A percentile compares a stretch with the other conserved stretches of the same genome.
Conservation (phyloP, 2,113 vertebrate genomes). For the Capreolus pygargus region DNA sequence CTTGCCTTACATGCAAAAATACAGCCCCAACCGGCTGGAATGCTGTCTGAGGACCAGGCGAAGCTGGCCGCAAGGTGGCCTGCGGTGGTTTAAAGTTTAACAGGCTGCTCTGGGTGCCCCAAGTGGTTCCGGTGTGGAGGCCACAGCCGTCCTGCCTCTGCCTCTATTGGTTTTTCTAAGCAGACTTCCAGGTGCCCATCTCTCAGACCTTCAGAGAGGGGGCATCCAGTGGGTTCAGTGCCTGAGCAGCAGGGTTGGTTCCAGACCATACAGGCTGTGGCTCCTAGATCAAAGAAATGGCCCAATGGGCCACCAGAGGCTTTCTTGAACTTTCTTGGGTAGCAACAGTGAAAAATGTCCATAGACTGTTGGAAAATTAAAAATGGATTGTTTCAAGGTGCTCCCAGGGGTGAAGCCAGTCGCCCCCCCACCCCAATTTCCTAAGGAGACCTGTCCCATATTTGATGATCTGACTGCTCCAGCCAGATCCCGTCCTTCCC, state of each 20-base stretch:
- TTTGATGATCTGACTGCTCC: not conserved
- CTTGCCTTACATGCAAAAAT: not conserved
- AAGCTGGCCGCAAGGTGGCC: not conserved
- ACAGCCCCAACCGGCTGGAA: not conserved
- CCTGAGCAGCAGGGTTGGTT: not conserved
- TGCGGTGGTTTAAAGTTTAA: not conserved
- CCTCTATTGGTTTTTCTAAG: not conserved
- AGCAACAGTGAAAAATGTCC: not conserved
- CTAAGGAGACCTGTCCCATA: not conserved
- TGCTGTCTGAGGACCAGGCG: not conserved
- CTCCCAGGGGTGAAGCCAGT: not conserved
- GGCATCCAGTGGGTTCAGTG: not conserved
- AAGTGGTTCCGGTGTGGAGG: not conserved
- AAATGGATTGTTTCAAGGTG: not conserved
- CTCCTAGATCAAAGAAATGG: not conserved
- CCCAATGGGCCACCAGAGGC: not conserved
- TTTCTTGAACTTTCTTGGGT: not conserved
- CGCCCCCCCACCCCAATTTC: accelerated
- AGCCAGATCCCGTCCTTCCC: not conserved
- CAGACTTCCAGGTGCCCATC: not conserved
- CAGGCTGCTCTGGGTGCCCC: not conserved
- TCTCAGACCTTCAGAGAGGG: not conserved
- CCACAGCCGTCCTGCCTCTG: not conserved
- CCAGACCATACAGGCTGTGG: not conserved
- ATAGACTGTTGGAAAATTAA: not conserved